These are phyloP conservation scores for Octodon degus DNA, from an alignment of 2,113 vertebrate genomes.

Conservation along the genomic window DNA sequence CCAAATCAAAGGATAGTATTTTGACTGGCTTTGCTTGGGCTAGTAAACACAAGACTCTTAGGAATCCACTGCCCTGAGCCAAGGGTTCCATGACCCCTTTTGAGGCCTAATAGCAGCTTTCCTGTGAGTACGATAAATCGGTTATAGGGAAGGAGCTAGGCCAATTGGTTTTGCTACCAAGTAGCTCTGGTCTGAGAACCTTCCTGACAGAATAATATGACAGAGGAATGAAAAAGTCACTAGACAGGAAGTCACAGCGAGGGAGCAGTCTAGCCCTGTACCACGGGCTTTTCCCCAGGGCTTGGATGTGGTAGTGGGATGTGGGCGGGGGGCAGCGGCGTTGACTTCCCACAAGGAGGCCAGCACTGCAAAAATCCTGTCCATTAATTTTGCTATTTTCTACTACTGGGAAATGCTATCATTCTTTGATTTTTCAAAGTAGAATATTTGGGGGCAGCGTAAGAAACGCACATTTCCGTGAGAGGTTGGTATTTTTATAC, in stretches of 20 bases:
- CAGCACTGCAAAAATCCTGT: not conserved
- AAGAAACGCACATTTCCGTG: conserved; percentile 21
- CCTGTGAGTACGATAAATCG: not conserved
- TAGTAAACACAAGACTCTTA: not conserved
- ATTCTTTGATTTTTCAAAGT: conserved; percentile 45
- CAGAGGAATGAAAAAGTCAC: not conserved
- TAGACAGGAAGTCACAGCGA: not conserved
- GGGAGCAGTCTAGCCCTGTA: not conserved
- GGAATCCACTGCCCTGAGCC: not conserved
- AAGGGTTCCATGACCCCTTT: not conserved
- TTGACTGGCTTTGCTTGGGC: not conserved
- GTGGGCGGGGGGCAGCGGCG: not conserved
- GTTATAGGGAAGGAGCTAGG: not conserved
- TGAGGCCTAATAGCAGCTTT: not conserved
- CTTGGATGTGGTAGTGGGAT: not conserved
- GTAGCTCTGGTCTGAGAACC: not conserved
- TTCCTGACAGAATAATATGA: not conserved
- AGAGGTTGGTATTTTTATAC: not conserved
- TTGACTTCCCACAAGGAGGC: not conserved
- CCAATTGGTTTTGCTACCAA: not conserved
- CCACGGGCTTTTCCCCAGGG: not conserved
- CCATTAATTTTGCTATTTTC: not conserved
- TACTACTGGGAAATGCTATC: not conserved
- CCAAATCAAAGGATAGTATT: not conserved
- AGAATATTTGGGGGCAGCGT: not conserved